Percentiles rank a stretch among this genome's conserved stretches.
These are phyloP conservation scores for Drosophila asahinai DNA, from an alignment of 1,140 invertebrate species.

Conservation along the genomic window DNA sequence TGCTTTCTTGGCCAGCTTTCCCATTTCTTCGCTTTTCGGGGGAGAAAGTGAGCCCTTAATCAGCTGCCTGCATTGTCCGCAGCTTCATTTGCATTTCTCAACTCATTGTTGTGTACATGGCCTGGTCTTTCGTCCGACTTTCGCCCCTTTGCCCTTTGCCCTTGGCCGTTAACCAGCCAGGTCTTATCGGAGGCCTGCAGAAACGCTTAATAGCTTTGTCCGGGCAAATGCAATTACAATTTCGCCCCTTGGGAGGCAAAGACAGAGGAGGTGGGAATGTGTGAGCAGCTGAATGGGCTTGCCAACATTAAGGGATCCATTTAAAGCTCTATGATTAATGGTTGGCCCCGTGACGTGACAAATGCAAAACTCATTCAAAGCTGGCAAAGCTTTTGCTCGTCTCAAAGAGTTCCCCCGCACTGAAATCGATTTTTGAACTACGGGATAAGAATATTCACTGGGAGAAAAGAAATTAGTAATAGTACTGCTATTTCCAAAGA, in stretches of 20 bases:
- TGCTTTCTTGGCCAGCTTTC: conserved; percentile 22
- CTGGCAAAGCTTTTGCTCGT: conserved; percentile 25
- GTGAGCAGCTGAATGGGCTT: conserved; percentile 11
- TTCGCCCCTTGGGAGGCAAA: background rate
- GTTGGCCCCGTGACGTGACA: conserved; percentile 22
- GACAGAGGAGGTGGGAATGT: conserved; percentile 1
- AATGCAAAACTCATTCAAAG: conserved; percentile 23
- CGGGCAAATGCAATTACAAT: conserved; percentile 44
- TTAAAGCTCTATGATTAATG: conserved; percentile 50
- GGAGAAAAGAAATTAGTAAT: background rate
- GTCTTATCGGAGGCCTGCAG: conserved; percentile 40
- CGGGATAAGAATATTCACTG: background rate
- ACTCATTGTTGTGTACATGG: conserved; percentile 10
- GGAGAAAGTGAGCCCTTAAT: conserved; percentile 11
- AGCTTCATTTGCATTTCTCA: conserved; percentile 48
- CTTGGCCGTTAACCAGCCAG: conserved; percentile 18
- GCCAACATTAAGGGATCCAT: conserved; percentile 27
- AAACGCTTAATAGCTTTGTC: conserved; percentile 32
- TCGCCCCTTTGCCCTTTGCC: conserved; percentile 13
- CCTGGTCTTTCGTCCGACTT: conserved; percentile 16
- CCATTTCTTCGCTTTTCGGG: conserved; percentile 8
- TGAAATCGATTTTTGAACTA: background rate
- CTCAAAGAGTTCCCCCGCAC: background rate
- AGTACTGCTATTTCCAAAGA: background rate
- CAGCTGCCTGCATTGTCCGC: conserved; percentile 20